Evolutionary conservation across 2,113 vertebrate species (phyloP).

Genomic region (Onychorhynchus coronatus): DNA sequence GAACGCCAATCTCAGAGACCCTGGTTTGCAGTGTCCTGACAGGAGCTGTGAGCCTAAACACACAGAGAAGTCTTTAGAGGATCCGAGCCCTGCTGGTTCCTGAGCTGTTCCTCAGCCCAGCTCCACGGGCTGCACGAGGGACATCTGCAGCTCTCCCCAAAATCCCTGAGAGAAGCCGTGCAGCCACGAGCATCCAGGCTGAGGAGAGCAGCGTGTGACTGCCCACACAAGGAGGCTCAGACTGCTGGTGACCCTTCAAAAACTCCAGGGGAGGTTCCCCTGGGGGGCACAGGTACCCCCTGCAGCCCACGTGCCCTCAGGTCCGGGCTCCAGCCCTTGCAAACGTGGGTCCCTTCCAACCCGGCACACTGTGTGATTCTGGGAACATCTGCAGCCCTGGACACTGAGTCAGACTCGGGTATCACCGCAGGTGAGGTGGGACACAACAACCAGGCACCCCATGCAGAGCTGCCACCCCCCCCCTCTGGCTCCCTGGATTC

Average conservation of each 20-base stretch:
- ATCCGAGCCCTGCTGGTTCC: not conserved
- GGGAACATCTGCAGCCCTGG: not conserved
- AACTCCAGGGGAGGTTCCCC: not conserved
- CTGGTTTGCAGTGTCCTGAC: not conserved
- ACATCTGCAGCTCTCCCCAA: not conserved
- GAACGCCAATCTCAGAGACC: not conserved
- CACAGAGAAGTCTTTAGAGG: not conserved
- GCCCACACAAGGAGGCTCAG: not conserved
- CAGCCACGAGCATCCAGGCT: not conserved
- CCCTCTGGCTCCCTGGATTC: not conserved
- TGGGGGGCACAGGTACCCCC: not conserved
- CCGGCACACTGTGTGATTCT: not conserved
- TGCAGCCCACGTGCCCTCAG: not conserved
- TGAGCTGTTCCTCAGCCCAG: not conserved
- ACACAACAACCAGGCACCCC: not conserved
- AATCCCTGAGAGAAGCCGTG: fast-evolving
- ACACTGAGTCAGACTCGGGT: too few relatives aligned
- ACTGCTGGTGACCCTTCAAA: not conserved
- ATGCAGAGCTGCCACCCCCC: not conserved
- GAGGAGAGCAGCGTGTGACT: fast-evolving
- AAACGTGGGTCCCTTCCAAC: not conserved
- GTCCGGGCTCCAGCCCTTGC: not conserved
- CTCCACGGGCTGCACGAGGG: not conserved
- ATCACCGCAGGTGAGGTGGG: not conserved
- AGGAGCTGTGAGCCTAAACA: not conserved